Base-by-base conservation (phyloP, 2,113 vertebrate genomes). In the Recurvirostra avosetta region DNA sequence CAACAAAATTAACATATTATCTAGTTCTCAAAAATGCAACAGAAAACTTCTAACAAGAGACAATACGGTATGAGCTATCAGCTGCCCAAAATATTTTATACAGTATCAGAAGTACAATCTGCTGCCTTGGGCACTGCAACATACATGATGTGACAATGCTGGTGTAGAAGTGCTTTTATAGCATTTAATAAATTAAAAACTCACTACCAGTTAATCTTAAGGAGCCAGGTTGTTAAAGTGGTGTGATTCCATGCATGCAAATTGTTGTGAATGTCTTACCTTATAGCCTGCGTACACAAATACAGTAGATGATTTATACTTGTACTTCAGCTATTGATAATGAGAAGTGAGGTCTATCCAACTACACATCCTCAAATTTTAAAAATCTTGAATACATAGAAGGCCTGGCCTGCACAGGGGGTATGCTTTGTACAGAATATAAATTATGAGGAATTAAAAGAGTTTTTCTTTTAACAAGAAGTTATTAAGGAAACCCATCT, bases 121-220 rank as follows among this genome's bases (percentile, higher is more conserved):
- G 72, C 72, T 93, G 71, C 63, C 73, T 59, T 4, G 1, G 73
- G 47, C 34, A 85, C 52, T 72, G 62, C 58, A 50, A 95, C 78
- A 76, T 25, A 79, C 49, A 53, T 58, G 52, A 79, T 2, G 0
- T 70, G 52, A 78, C 80, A 94, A 17, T 82, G 86, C 58, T 91
- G 72, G 68, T 45, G 40, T n/a, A 91, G 87, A 94, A 96, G 53
- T 94, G 86, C 76, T 92, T 92, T 92, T 58, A 89, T 32, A 95
- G 89, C 91, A 92, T 85, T 89, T 87, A 97, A 97, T 97, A 97
- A 97, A 96, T 97, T 96, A 97, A 94, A 96, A 95, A 65, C 76
- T 92, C 36, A 75, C 76, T 89, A 66, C 40, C 52, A 67, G 79
- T 86, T 86, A 70, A 72, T 87, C 88, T 80, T 65, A 90, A 85